A percentile compares a stretch with the other conserved stretches of the same genome.
Conservation (phyloP, 1,140 invertebrate species). For the Sitodiplosis mosellana region DNA sequence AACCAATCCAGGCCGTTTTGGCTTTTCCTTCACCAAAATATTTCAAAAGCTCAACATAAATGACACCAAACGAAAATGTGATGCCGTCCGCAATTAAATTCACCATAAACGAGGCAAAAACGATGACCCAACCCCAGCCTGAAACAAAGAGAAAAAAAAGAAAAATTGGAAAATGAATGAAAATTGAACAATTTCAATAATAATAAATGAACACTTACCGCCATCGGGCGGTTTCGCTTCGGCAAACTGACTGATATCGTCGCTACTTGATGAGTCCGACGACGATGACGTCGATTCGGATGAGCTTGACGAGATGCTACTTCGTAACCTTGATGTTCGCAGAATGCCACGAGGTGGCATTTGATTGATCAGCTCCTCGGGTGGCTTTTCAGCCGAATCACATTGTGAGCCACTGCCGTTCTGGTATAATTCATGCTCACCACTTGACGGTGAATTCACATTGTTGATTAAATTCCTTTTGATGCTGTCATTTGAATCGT, state of each 20-base stretch:
- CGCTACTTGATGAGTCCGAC: constrained; percentile 24
- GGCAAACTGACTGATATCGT: constrained; percentile 33
- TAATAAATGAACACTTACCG: too few species aligned
- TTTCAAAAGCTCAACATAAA: constrained; percentile 58
- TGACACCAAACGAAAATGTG: constrained; percentile 71
- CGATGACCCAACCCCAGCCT: constrained; percentile 68
- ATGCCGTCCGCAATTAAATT: constrained; percentile 83
- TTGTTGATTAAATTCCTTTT: too few species aligned
- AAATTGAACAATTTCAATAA: too few species aligned
- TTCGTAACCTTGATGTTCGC: background rate
- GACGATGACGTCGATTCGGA: constrained; percentile 28
- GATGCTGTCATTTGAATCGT: too few species aligned
- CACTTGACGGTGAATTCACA: too few species aligned
- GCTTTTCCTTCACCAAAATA: constrained; percentile 63
- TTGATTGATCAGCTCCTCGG: background rate
- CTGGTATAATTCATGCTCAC: background rate
- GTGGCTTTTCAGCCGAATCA: background rate
- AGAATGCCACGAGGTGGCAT: background rate
- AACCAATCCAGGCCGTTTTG: constrained; percentile 81
- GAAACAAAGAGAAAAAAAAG: too few species aligned
- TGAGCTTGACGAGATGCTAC: constrained; percentile 12
- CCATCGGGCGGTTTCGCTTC: constrained; percentile 52
- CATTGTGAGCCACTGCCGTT: background rate
- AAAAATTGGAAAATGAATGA: too few species aligned
- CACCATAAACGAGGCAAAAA: constrained; percentile 72